Conservation (phyloP, 1,140 invertebrate genomes). For the Lethrus apterus region DNA sequence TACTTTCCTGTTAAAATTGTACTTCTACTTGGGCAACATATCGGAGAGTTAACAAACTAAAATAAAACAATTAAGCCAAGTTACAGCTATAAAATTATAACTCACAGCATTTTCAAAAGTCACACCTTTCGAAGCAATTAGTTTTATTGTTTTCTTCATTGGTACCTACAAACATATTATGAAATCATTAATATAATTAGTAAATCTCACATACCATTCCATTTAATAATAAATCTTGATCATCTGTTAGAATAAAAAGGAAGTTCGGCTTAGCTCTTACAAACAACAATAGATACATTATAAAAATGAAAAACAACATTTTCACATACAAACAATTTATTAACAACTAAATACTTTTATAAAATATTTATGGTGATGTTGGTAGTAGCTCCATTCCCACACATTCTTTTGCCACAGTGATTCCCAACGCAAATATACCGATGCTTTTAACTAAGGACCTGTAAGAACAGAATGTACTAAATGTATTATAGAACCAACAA, state of each 20-base stretch:
- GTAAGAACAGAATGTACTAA: slow-evolving; percentile 29
- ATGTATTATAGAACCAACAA: neutral
- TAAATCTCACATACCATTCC: slow-evolving; percentile 57
- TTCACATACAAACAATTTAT: too few species aligned
- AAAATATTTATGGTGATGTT: slow-evolving; percentile 15
- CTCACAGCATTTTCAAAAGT: slow-evolving; percentile 69
- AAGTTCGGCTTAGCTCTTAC: slow-evolving; percentile 55
- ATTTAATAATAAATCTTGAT: slow-evolving; percentile 72
- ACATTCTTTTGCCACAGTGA: slow-evolving; percentile 60
- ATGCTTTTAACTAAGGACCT: slow-evolving; percentile 65
- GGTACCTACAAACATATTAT: slow-evolving; percentile 51
- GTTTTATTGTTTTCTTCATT: slow-evolving; percentile 53
- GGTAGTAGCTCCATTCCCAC: slow-evolving; percentile 52
- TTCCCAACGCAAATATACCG: slow-evolving; percentile 56
- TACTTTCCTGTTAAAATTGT: slow-evolving; percentile 80
- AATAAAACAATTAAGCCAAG: slow-evolving; percentile 18
- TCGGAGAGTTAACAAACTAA: slow-evolving; percentile 69
- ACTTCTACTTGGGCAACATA: slow-evolving; percentile 84
- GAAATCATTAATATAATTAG: neutral
- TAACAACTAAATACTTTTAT: too few species aligned
- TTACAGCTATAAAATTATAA: slow-evolving; percentile 16
- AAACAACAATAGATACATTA: slow-evolving; percentile 15
- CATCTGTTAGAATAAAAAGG: slow-evolving; percentile 75
- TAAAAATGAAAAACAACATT: slow-evolving; percentile 17
- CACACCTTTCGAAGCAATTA: slow-evolving; percentile 56